Evolutionary conservation across 2,888 invertebrate species (phyloP), one percentile per base, ranked within the genome.

Genomic region (Nemotelus pantherinus): DNA sequence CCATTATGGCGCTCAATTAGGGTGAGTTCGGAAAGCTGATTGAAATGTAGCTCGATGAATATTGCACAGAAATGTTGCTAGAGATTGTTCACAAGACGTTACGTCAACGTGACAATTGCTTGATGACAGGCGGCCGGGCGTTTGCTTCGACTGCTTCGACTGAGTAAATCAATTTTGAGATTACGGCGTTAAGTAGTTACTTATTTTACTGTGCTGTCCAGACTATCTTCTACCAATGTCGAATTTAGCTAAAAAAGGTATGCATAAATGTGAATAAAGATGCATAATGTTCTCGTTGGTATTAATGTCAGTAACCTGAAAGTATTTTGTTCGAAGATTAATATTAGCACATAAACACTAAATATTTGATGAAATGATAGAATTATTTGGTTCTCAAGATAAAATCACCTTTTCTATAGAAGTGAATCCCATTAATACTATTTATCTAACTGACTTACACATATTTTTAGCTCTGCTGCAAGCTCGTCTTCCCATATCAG

Each of bases 391-490:
- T 60, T 60, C 3, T 25, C 41, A 5, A 39, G 25, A 25, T 25
- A 25, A 25, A 25, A 25, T 25, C 25, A 25, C 25, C 25, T 25
- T 25, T 25, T 25, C 25, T 25, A 25, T 25, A 25, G 25, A 25
- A 25, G 25, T 25, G 25, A 25, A 25, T 25, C 25, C 25, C 25
- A 25, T 25, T 25, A 25, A 25, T 25, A 25, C 25, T 25, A 25
- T 25, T 25, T 25, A 25, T 25, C 25, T 25, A 41, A 39, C 44
- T 39, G 10, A 64, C 2, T 64, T 41, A 4, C 2, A n/a, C 9
- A 3, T 25, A 53, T 55, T 77, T 87, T 78, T 84, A 90, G 90
- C 81, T n/a, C 83, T 90, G 50, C 84, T 90, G 78, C 85, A 86
- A 80, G 82, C 86, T 25, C 86, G 86, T 74, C 80, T 86, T 3